Evolutionary conservation across 2,797 vertebrate species (phyloP), one percentile per base, ranked within the genome.

Genomic region (Antennarius maculatus): DNA sequence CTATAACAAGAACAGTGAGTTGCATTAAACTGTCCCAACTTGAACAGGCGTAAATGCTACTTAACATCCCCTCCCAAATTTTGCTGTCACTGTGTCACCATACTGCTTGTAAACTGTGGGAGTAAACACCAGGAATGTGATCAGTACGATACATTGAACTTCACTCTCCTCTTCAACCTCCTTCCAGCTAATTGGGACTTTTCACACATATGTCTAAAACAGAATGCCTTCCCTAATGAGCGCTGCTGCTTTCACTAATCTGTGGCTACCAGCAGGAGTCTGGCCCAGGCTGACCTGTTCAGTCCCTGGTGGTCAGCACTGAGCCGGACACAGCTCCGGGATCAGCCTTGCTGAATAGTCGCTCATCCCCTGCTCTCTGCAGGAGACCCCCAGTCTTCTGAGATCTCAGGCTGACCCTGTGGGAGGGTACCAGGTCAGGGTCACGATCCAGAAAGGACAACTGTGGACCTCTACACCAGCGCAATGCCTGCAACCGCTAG

Each of bases 121-220:
- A 69, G 61, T 59, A 34, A 80, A 67, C 62, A 62, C 37, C 52
- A 14, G 57, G 65, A 63, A 41, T 72, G 77, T 73, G 84, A 87
- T 91, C 89, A 86, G 86, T 89, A 80, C 74, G 74, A 89, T 90
- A 77, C 89, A 77, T 82, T 57, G 31, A 69, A 61, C 37, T 7
- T 76, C 46, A 39, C 79, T 69, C 61, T 68, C 45, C 51, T 10
- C 43, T 80, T 73, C 70, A 81, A 63, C 66, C 79, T 90, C 90
- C 91, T 91, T 91, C 87, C 78, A 85, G 78, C 88, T 92, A 91
- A 92, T 90, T 91, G 88, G 87, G 71, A 86, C 85, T 91, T 90
- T 90, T 91, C 90, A 89, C 85, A 89, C 84, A 79, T 80, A 68
- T 83, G 62, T 86, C 68, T 55, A 0, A 61, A 76, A 77, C 64